A percentile compares a stretch with the other conserved stretches of the same genome.
phyloP scores from a whole-genome alignment of 2,797 vertebrate species.

The Notoglanidium macrostoma region DNA sequence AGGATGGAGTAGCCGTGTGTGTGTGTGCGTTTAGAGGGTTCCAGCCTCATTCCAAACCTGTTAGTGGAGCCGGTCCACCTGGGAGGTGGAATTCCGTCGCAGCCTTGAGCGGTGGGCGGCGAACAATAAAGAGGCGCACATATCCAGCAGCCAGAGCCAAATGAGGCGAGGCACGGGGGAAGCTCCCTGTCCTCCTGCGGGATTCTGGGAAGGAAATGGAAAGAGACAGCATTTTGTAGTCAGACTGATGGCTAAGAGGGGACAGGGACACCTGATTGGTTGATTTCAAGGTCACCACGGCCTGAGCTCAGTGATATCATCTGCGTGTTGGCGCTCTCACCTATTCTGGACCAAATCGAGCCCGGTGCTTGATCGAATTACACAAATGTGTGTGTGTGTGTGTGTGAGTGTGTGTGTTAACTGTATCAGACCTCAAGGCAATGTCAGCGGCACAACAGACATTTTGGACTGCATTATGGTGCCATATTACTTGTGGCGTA shows the following conservation, averaged over 20 bases:
- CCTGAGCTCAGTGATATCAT: conserved; percentile 62
- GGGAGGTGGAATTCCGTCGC: conserved; percentile 56
- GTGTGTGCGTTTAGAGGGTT: conserved; percentile 32
- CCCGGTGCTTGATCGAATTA: conserved; percentile 57
- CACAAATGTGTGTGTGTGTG: conserved; percentile 26
- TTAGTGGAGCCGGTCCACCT: conserved; percentile 56
- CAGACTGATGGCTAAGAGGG: conserved; percentile 54
- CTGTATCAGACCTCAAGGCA: conserved; percentile 56
- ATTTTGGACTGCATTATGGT: conserved; percentile 49
- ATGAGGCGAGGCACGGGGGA: conserved; percentile 73
- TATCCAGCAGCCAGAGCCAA: conserved; percentile 72
- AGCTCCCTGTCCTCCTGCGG: conserved; percentile 59
- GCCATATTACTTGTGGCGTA: conserved; percentile 51
- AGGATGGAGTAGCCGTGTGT: neutral
- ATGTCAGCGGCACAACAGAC: conserved; percentile 54
- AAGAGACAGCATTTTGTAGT: conserved; percentile 57
- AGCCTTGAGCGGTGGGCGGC: conserved; percentile 61
- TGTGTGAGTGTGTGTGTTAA: neutral
- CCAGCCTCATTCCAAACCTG: conserved; percentile 58
- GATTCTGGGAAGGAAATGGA: conserved; percentile 68
- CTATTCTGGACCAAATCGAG: conserved; percentile 55
- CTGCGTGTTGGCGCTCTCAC: conserved; percentile 50
- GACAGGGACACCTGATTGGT: conserved; percentile 68
- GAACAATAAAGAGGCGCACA: conserved; percentile 60
- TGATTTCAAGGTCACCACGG: conserved; percentile 76